Evolutionary conservation across 2,113 vertebrate genomes (phyloP).

Genomic region (Caretta caretta): DNA sequence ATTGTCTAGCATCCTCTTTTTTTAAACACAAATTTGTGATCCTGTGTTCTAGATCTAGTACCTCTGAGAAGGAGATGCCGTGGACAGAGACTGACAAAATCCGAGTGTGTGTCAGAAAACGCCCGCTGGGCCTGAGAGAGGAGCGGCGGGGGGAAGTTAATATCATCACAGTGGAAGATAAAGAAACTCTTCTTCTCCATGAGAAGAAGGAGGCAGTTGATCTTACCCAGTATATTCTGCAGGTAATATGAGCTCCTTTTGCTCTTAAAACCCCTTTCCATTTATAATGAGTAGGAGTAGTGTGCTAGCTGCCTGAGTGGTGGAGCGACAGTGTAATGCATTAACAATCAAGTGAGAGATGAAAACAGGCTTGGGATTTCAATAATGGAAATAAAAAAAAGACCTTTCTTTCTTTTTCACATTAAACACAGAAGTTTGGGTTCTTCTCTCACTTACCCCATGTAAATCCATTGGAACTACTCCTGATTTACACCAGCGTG

Average conservation of each 20-base stretch:
- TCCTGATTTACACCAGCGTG: not conserved
- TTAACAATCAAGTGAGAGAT: not conserved
- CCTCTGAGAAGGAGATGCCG: slow-evolving; percentile 72
- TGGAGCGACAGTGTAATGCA: not conserved
- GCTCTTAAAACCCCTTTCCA: not conserved
- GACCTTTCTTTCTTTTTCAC: not conserved
- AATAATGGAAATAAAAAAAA: not conserved
- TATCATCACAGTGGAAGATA: slow-evolving; percentile 84
- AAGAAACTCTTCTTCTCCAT: slow-evolving; percentile 86
- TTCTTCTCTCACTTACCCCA: not conserved
- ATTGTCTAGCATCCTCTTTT: slow-evolving; percentile 1
- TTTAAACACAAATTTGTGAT: slow-evolving; percentile 20
- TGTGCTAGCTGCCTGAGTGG: not conserved
- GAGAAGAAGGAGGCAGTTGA: slow-evolving; percentile 93
- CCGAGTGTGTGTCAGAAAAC: slow-evolving; percentile 91
- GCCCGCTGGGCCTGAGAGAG: slow-evolving; percentile 85
- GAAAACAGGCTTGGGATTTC: not conserved
- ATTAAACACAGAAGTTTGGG: not conserved
- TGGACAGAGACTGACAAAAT: slow-evolving; percentile 86
- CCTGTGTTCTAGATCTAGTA: slow-evolving; percentile 65
- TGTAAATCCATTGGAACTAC: not conserved
- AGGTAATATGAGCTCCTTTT: slow-evolving; percentile 77
- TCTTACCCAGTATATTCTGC: slow-evolving; percentile 89
- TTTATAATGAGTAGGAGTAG: not conserved
- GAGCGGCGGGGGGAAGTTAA: slow-evolving; percentile 84